Evolutionary conservation across 2,113 vertebrate species (phyloP).

Genomic region (Phylloscopus whistleri): DNA sequence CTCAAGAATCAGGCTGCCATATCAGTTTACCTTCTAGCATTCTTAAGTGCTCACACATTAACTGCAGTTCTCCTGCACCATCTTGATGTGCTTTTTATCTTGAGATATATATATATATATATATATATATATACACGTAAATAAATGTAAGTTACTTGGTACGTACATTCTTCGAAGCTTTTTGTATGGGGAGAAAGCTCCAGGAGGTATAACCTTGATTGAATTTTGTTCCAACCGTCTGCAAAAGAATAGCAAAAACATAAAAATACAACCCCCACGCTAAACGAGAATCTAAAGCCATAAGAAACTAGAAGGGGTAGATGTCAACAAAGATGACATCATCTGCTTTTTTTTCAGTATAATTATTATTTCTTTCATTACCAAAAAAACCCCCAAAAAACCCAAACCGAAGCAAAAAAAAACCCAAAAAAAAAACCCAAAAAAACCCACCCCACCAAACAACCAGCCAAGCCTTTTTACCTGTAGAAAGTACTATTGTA

Average conservation of each 20-base stretch:
- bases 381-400: background rate
- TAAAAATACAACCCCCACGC: background rate
- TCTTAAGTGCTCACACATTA: background rate
- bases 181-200: constrained; percentile 96
- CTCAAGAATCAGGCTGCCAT: background rate
- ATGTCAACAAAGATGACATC: background rate
- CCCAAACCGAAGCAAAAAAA: background rate
- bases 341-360: background rate
- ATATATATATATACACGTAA: background rate
- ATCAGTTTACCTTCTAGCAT: constrained; percentile 2
- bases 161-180: constrained; percentile 97
- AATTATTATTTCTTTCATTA: background rate
- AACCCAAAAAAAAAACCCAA: too few relatives aligned
- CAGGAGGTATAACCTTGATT: constrained; percentile 95
- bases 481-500: background rate
- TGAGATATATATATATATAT: too few relatives aligned
- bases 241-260: constrained; percentile 42
- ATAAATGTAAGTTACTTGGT: constrained; percentile 4
- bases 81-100: background rate
- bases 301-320: background rate
- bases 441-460: rapidly evolving
- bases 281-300: background rate
- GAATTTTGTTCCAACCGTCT: constrained; percentile 98
- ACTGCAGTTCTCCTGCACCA: background rate
- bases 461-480: background rate